A percentile compares a stretch with the other conserved stretches of the same genome.
phyloP scores from a whole-genome alignment of 64 coral and sea anemone species.

The Astreopora myriophthalma region DNA sequence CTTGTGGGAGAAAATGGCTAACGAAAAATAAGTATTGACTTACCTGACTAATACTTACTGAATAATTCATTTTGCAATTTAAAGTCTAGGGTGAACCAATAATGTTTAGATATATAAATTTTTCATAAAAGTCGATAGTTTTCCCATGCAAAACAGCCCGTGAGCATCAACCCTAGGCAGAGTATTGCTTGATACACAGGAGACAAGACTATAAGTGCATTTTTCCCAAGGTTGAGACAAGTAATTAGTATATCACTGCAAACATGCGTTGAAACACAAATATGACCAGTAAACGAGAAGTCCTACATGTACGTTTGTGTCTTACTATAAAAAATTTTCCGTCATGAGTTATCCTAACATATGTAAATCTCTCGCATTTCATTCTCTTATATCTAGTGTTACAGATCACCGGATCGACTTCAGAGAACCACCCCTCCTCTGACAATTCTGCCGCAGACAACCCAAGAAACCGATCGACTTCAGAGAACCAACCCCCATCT shows the following conservation, averaged over 20 bases:
- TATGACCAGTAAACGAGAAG: not conserved
- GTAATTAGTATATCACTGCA: not conserved
- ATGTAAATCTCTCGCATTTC: not conserved
- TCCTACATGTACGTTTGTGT: not conserved
- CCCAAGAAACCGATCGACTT: too few relatives aligned
- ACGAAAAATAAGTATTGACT: too few relatives aligned
- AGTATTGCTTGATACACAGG: not conserved
- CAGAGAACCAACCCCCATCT: not conserved
- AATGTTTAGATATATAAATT: not conserved
- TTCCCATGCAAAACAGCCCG: not conserved
- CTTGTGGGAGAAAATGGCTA: not conserved
- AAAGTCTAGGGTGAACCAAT: not conserved
- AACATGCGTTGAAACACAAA: not conserved
- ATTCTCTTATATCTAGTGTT: slow-evolving; percentile 4
- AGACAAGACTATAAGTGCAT: not conserved
- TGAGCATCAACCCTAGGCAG: not conserved
- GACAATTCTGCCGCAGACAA: not conserved
- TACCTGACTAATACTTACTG: not conserved
- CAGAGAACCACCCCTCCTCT: not conserved
- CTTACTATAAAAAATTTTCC: not conserved
- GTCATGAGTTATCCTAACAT: not conserved
- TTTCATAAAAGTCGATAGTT: not conserved
- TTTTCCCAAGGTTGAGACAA: not conserved
- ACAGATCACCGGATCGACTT: not conserved
- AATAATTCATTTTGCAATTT: not conserved